These are phyloP conservation scores for Leptinotarsa lineolata DNA, from an alignment of 1,140 invertebrate genomes.

Conservation along the genomic window DNA sequence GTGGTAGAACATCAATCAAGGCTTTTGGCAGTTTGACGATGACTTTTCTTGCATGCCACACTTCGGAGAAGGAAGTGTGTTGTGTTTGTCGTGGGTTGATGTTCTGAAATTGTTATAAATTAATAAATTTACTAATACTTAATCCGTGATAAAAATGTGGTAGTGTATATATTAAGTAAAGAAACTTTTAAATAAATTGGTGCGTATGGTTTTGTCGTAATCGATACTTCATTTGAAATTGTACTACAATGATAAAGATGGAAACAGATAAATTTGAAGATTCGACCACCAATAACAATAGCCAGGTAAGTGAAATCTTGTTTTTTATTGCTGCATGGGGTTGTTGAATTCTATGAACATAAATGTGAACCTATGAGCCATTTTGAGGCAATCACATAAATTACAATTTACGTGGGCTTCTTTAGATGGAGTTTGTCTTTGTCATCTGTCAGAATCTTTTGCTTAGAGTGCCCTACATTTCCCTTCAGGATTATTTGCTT, in stretches of 20 bases:
- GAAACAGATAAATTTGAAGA: conserved; percentile 71
- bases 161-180: conserved; percentile 34
- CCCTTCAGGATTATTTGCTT: not conserved
- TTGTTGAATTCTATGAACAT: not conserved
- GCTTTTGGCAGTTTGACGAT: conserved; percentile 26
- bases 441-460: conserved; percentile 24
- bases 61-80: conserved; percentile 32
- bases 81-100: conserved; percentile 18
- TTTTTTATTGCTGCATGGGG: too few species aligned
- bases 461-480: conserved; percentile 19
- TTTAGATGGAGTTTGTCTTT: conserved; percentile 13
- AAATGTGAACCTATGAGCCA: not conserved
- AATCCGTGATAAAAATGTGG: conserved; percentile 36
- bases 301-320: conserved; percentile 58
- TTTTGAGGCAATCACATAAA: conserved; percentile 8
- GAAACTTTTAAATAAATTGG: conserved; percentile 21
- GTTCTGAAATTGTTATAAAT: conserved; percentile 13
- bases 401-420: conserved; percentile 22
- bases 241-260: conserved; percentile 62
- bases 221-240: conserved; percentile 25
- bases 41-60: conserved; percentile 31
- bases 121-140: conserved; percentile 23
- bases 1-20: conserved; percentile 23
- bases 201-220: conserved; percentile 27
- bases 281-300: conserved; percentile 60